phyloP scores from a whole-genome alignment of 2,888 invertebrate species.

The Caenorhabditis auriculariae region DNA sequence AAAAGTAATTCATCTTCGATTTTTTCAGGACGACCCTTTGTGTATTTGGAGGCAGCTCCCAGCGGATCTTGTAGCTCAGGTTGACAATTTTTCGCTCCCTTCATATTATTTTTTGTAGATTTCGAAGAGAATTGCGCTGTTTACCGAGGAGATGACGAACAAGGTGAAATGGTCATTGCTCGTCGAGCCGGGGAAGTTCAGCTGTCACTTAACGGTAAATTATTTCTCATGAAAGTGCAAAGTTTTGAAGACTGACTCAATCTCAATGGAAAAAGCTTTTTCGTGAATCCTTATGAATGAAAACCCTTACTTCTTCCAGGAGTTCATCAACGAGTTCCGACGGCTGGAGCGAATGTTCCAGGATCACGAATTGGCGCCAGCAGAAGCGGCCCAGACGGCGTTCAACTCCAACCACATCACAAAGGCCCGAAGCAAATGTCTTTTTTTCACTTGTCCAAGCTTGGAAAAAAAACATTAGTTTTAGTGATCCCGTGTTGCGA shows the following conservation, averaged over 20 bases:
- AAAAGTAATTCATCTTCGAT: background rate
- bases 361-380: conserved; percentile 39
- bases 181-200: conserved; percentile 54
- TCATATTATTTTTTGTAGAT: no score
- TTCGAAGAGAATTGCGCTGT: conserved; percentile 37
- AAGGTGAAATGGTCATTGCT: conserved; percentile 54
- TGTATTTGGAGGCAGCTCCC: conserved; percentile 42
- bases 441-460: background rate
- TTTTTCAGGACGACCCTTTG: conserved; percentile 36
- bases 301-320: conserved; percentile 19
- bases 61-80: conserved; percentile 31
- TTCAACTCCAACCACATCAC: conserved; percentile 53
- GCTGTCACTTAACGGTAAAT: conserved; percentile 49
- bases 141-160: conserved; percentile 34
- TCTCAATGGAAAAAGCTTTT: no score
- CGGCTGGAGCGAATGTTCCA: conserved; percentile 52
- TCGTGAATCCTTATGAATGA: background rate
- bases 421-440: conserved; percentile 51
- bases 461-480: conserved; percentile 20
- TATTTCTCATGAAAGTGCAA: no score
- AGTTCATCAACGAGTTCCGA: conserved; percentile 51
- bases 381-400: conserved; percentile 46
- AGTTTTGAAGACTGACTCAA: no score
- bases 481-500: conserved; percentile 36
- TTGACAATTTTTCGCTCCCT: no score